These are phyloP conservation scores for Platycheirus albimanus DNA, from an alignment of 2,888 invertebrate species.

Conservation along the genomic window DNA sequence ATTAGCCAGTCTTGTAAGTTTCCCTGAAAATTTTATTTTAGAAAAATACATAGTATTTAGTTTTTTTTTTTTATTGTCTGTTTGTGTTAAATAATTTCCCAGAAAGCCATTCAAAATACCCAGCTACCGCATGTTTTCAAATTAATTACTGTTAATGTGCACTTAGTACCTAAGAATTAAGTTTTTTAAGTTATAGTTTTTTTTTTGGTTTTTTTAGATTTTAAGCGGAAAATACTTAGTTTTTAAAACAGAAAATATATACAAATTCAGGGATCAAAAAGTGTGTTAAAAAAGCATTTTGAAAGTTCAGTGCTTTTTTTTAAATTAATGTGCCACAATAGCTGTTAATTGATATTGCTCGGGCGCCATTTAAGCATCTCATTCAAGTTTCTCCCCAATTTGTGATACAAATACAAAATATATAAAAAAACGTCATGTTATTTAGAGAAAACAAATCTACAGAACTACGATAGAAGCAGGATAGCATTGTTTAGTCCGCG, in stretches of 20 bases:
- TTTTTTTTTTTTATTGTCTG: constrained; percentile 29
- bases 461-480: constrained; percentile 48
- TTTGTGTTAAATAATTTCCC: constrained; percentile 37
- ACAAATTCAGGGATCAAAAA: constrained; percentile 17
- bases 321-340: too few relatives aligned
- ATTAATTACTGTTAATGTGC: constrained; percentile 43
- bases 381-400: neutral
- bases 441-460: constrained; percentile 23
- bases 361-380: neutral
- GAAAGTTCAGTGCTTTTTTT: too few relatives aligned
- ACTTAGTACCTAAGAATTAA: constrained; percentile 70
- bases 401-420: neutral
- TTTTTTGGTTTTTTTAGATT: constrained; percentile 28
- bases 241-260: constrained; percentile 9
- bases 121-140: constrained; percentile 40
- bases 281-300: neutral
- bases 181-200: constrained; percentile 53
- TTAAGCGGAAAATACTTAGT: constrained; percentile 8
- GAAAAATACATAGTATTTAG: constrained; percentile 41
- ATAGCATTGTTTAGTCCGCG: constrained; percentile 77
- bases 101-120: constrained; percentile 63
- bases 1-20: constrained; percentile 81
- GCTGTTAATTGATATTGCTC: neutral
- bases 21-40: constrained; percentile 77
- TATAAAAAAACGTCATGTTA: constrained; percentile 15